Conservation (phyloP, 2,113 vertebrate species). For the Pelecanoides urinatrix region DNA sequence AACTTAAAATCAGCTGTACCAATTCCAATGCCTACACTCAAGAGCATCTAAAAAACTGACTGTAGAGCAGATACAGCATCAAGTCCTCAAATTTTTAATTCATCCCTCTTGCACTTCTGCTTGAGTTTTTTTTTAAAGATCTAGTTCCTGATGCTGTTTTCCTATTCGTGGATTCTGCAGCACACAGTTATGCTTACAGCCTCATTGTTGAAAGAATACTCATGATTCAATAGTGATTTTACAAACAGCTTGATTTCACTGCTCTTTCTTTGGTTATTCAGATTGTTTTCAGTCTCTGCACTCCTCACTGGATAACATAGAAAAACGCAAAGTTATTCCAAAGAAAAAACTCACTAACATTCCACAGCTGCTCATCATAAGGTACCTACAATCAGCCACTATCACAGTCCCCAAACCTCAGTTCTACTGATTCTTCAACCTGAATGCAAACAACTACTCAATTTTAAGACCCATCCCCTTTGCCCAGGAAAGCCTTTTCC, state of each 20-base stretch:
- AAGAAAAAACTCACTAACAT: neutral
- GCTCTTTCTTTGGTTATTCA: neutral
- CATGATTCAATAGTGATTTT: neutral
- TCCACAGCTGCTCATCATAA: neutral
- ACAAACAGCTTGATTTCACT: neutral
- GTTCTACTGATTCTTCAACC: neutral
- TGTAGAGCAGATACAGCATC: neutral
- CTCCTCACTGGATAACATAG: neutral
- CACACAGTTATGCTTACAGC: neutral
- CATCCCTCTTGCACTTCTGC: neutral
- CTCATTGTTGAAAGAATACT: neutral
- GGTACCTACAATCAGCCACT: neutral
- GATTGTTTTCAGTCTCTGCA: neutral
- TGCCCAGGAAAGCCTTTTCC: neutral
- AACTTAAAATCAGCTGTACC: neutral
- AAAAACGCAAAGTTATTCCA: neutral
- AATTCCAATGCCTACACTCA: neutral
- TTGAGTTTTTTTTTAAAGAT: neutral
- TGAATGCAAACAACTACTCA: neutral
- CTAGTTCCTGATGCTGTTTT: neutral
- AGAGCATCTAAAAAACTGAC: neutral
- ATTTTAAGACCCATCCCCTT: neutral
- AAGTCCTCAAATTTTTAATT: neutral
- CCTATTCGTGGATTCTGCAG: neutral
- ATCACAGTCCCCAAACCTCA: neutral